Conservation (phyloP, 2,797 vertebrate genomes). For the Carapus acus region DNA sequence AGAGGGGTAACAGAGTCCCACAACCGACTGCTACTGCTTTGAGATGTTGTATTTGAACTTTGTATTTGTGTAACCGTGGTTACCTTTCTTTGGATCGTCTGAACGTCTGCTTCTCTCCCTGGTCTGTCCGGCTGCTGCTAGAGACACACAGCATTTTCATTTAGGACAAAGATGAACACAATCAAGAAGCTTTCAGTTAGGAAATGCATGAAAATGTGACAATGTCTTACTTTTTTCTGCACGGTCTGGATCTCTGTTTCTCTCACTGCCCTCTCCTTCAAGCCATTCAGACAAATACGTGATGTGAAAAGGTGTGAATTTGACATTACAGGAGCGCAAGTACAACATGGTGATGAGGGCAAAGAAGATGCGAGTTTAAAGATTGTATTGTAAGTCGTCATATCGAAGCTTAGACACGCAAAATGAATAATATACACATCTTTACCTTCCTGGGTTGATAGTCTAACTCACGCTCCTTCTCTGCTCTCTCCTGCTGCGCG, state of each 20-base stretch:
- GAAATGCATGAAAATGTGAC: neutral
- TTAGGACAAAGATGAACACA: conserved; percentile 2
- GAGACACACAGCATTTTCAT: conserved; percentile 5
- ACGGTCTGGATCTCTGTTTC: conserved; percentile 68
- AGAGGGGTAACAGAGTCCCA: neutral
- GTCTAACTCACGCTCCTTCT: conserved; percentile 66
- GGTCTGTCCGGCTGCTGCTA: conserved; percentile 63
- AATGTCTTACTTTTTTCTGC: conserved; percentile 65
- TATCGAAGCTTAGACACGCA: too few relatives aligned
- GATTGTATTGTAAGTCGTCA: too few relatives aligned
- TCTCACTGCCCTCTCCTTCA: conserved; percentile 61
- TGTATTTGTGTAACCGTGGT: too few relatives aligned
- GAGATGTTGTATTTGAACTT: too few relatives aligned
- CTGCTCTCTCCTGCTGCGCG: conserved; percentile 72
- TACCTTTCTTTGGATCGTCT: conserved; percentile 75
- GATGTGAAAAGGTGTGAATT: conserved; percentile 12
- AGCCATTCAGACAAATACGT: conserved; percentile 8
- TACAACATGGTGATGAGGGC: too few relatives aligned
- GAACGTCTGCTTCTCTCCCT: conserved; percentile 66
- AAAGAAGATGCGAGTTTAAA: too few relatives aligned
- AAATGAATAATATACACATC: too few relatives aligned
- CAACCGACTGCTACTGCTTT: neutral
- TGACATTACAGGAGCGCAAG: too few relatives aligned
- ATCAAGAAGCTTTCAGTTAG: too few relatives aligned
- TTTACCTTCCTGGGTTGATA: conserved; percentile 72